Conservation (phyloP, 2,113 vertebrate genomes). For the Scartelaos histophorus region DNA sequence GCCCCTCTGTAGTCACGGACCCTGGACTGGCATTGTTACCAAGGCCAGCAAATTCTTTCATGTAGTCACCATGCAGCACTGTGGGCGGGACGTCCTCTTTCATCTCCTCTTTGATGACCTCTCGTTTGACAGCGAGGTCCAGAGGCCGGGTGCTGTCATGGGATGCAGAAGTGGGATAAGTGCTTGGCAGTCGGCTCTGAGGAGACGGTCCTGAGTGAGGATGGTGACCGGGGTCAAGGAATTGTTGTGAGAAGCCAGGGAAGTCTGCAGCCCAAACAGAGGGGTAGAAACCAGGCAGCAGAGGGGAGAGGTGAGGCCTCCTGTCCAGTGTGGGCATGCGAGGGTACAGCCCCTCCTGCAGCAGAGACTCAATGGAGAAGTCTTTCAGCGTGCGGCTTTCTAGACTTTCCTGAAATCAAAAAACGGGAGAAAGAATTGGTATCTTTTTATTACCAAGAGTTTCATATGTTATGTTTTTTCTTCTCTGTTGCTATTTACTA, state of each 20-base stretch:
- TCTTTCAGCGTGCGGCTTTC: constrained; percentile 84
- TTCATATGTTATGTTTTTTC: no score
- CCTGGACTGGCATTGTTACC: constrained; percentile 57
- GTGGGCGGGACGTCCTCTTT: constrained; percentile 86
- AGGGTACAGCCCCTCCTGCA: constrained; percentile 93
- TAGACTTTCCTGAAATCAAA: constrained; percentile 60
- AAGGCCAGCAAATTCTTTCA: constrained; percentile 84
- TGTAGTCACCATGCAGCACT: constrained; percentile 86
- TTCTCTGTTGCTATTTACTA: no score
- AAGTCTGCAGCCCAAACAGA: constrained; percentile 90
- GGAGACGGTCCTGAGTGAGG: constrained; percentile 58
- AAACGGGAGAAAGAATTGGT: constrained; percentile 5
- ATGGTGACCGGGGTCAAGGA: constrained; percentile 65
- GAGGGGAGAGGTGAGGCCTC: constrained; percentile 84
- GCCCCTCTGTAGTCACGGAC: constrained; percentile 69
- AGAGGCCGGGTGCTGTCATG: constrained; percentile 82
- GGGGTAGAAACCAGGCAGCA: constrained; percentile 89
- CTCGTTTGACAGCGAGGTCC: constrained; percentile 90
- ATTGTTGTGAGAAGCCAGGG: constrained; percentile 82
- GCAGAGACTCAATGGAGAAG: constrained; percentile 94
- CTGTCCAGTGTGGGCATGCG: constrained; percentile 85
- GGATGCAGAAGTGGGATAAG: constrained; percentile 75
- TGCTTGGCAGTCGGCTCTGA: constrained; percentile 66
- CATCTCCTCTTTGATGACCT: constrained; percentile 93
- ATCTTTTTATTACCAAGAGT: background rate